Evolutionary conservation across 2,113 vertebrate species (phyloP).

Genomic region (Nesoenas mayeri): DNA sequence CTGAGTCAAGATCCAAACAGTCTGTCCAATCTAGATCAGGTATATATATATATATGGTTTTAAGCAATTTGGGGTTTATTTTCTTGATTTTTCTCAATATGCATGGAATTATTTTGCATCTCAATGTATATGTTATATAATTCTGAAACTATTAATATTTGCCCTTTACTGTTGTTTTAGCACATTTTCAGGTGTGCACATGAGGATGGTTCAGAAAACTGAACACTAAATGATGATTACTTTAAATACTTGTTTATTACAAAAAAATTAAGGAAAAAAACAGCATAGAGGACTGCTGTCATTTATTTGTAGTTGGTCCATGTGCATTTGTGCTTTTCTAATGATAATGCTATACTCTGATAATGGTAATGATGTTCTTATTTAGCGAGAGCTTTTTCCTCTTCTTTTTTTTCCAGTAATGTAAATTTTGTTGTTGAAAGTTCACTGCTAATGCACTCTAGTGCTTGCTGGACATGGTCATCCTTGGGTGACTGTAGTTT

Average conservation of each 20-base stretch:
- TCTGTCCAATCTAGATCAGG: slow-evolving; percentile 96
- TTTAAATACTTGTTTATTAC: neutral
- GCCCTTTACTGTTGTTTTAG: neutral
- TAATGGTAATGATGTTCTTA: neutral
- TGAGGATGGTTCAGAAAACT: neutral
- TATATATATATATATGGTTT: slow-evolving; percentile 71
- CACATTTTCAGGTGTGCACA: neutral
- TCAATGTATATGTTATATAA: neutral
- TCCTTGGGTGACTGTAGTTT: neutral
- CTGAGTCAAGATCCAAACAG: slow-evolving; percentile 97
- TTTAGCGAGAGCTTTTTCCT: neutral
- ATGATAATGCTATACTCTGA: neutral
- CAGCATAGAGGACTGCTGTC: neutral
- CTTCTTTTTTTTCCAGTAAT: neutral
- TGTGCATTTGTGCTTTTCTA: neutral
- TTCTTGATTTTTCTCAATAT: neutral
- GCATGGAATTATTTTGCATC: neutral
- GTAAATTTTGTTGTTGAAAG: neutral
- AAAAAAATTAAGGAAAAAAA: neutral
- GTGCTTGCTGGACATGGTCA: neutral
- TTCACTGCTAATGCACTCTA: neutral
- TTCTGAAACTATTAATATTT: neutral
- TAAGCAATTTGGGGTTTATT: neutral
- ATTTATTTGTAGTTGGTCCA: neutral
- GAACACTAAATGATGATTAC: neutral